phyloP scores from a whole-genome alignment of 2,113 vertebrate genomes.

The Corythoichthys haematopterus region DNA sequence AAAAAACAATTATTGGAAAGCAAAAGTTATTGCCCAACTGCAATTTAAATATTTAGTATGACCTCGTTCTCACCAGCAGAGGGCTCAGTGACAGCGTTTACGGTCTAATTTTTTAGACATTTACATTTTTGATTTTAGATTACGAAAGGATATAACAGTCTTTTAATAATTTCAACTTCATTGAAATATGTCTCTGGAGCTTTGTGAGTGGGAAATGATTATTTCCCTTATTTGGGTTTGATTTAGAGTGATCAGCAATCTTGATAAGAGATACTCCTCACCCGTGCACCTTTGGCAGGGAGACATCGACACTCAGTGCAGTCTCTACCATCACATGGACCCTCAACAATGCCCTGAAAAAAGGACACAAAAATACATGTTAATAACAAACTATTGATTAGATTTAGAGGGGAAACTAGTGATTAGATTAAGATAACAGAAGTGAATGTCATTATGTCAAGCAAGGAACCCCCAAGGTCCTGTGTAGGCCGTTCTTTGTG shows the following conservation, averaged over 20 bases:
- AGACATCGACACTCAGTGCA: conserved; percentile 49
- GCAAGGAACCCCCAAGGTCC: background rate
- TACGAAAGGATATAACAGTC: background rate
- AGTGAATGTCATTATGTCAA: background rate
- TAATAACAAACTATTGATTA: background rate
- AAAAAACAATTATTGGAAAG: background rate
- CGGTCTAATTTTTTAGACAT: background rate
- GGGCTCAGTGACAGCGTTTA: background rate
- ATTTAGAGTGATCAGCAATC: background rate
- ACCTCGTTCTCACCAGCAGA: background rate
- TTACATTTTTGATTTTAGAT: background rate
- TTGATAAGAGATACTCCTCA: conserved; percentile 19
- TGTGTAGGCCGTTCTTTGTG: background rate
- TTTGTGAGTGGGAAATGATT: background rate
- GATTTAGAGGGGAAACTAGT: background rate
- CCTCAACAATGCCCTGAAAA: conserved; percentile 36
- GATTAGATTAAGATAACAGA: no score
- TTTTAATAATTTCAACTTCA: background rate
- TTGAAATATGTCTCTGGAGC: background rate
- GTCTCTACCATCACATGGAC: conserved; percentile 46
- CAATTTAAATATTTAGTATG: background rate
- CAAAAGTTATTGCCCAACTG: background rate
- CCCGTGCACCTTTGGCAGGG: conserved; percentile 55
- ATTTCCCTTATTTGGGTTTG: background rate
- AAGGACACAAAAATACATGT: background rate